These are phyloP conservation scores for Drosophila recens DNA, from an alignment of 2,888 invertebrate species.

Conservation along the genomic window DNA sequence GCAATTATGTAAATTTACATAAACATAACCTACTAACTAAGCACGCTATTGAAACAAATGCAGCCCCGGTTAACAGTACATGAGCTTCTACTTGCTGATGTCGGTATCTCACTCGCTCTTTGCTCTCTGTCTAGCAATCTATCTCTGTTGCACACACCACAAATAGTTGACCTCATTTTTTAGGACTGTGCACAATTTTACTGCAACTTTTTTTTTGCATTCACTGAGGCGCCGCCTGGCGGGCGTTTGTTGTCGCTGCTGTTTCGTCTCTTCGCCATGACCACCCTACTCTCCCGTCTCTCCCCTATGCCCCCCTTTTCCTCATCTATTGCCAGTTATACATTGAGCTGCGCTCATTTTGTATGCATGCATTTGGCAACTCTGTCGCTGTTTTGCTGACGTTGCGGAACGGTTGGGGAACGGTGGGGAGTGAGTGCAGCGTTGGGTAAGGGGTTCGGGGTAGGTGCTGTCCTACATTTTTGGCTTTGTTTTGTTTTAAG, in stretches of 20 bases:
- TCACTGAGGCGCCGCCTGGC: slow-evolving; percentile 71
- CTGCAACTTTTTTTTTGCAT: slow-evolving; percentile 62
- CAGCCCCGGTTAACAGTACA: slow-evolving; percentile 41
- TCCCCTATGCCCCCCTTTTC: slow-evolving; percentile 2
- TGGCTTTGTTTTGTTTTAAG: slow-evolving; percentile 62
- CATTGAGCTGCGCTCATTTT: slow-evolving; percentile 67
- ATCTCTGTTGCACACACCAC: slow-evolving; percentile 43
- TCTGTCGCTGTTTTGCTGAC: slow-evolving; percentile 68
- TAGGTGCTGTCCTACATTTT: slow-evolving; percentile 67
- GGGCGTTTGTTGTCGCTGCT: slow-evolving; percentile 59
- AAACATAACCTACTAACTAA: slow-evolving; percentile 82
- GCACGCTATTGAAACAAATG: slow-evolving; percentile 78
- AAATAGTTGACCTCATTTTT: slow-evolving; percentile 82
- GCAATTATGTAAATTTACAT: slow-evolving; percentile 80
- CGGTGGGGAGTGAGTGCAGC: neutral
- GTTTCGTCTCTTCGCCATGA: neutral
- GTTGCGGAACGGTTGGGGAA: slow-evolving; percentile 32
- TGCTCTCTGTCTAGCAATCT: slow-evolving; percentile 6
- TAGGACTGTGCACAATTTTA: slow-evolving; percentile 74
- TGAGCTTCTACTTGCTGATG: slow-evolving; percentile 12
- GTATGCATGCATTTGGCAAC: slow-evolving; percentile 80
- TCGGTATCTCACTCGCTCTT: slow-evolving; percentile 12
- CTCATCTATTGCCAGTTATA: slow-evolving; percentile 33
- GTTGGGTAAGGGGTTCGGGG: neutral
- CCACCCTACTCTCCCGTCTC: neutral